phyloP scores from a whole-genome alignment of 2,113 vertebrate species.

The Chaenocephalus aceratus region DNA sequence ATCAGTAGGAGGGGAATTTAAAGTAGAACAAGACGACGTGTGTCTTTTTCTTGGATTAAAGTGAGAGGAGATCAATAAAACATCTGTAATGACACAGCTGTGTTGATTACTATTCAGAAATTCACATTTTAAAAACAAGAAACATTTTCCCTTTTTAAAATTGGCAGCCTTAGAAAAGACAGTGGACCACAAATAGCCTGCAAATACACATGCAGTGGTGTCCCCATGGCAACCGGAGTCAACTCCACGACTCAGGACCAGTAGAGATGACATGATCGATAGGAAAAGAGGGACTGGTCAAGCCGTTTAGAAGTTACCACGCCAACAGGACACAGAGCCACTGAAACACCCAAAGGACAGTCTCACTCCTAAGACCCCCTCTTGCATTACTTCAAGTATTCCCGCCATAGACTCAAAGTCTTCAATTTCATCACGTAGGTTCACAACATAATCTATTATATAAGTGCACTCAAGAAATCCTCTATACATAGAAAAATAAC shows the following conservation, averaged over 20 bases:
- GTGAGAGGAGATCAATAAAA: constrained; percentile 55
- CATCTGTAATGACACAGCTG: constrained; percentile 40
- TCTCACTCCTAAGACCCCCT: constrained; percentile 35
- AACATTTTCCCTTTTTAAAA: constrained; percentile 74
- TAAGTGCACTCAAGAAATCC: constrained; percentile 83
- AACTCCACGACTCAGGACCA: constrained; percentile 16
- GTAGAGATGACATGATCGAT: constrained; percentile 47
- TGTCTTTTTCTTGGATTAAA: constrained; percentile 49
- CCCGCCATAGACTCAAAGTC: constrained; percentile 51
- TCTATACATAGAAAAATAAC: constrained; percentile 84
- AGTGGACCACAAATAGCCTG: constrained; percentile 60
- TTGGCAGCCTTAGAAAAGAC: constrained; percentile 69
- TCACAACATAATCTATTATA: constrained; percentile 78
- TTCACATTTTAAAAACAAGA: constrained; percentile 80
- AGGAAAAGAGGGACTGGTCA: constrained; percentile 41
- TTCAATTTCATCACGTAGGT: constrained; percentile 76
- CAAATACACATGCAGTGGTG: constrained; percentile 68
- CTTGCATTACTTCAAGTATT: constrained; percentile 79
- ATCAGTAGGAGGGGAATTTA: constrained; percentile 73
- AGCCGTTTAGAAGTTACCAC: constrained; percentile 56
- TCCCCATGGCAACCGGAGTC: constrained; percentile 18
- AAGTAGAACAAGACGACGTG: constrained; percentile 53
- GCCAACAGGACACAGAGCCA: constrained; percentile 58
- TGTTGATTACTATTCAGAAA: constrained; percentile 59
- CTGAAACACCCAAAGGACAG: constrained; percentile 52